Evolutionary conservation across 1,140 invertebrate genomes (phyloP).

Genomic region (Danaus plexippus): DNA sequence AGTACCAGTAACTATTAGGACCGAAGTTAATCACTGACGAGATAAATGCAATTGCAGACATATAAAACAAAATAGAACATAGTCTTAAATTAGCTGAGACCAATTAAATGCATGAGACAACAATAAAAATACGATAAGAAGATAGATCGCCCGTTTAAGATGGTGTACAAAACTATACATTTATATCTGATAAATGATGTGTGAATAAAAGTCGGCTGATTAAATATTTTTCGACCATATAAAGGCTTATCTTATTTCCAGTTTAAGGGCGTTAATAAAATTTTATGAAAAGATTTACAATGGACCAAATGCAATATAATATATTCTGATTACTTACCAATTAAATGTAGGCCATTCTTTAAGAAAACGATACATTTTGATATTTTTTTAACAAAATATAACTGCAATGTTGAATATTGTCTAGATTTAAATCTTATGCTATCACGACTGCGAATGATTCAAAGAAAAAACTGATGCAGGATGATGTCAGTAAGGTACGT

Average conservation of each 20-base stretch:
- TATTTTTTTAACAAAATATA: constrained; percentile 4
- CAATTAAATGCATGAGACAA: constrained; percentile 15
- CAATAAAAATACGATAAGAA: constrained; percentile 20
- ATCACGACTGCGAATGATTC: constrained; percentile 37
- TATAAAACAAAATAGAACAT: constrained; percentile 14
- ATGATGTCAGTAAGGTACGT: constrained; percentile 56
- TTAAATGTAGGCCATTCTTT: constrained; percentile 28
- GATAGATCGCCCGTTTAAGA: constrained; percentile 14
- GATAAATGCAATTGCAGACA: constrained; percentile 21
- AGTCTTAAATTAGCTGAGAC: constrained; percentile 12
- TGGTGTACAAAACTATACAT: constrained; percentile 6
- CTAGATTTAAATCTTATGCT: constrained; percentile 42
- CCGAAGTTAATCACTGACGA: constrained; percentile 36
- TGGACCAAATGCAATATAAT: too few relatives aligned
- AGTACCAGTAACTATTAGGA: constrained; percentile 24
- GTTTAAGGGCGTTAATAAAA: too few relatives aligned
- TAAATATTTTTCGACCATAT: too few relatives aligned
- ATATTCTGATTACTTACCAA: constrained; percentile 34
- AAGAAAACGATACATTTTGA: constrained; percentile 28
- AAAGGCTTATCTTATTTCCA: too few relatives aligned
- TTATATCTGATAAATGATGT: constrained; percentile 2
- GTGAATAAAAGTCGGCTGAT: background rate
- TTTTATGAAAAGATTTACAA: too few relatives aligned
- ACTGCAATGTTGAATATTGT: constrained; percentile 4
- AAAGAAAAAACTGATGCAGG: constrained; percentile 40